Percentiles rank a stretch among this genome's conserved stretches.
Evolutionary conservation across 2,888 invertebrate species (phyloP).

Genomic region (Thysanoteuthis rhombus): DNA sequence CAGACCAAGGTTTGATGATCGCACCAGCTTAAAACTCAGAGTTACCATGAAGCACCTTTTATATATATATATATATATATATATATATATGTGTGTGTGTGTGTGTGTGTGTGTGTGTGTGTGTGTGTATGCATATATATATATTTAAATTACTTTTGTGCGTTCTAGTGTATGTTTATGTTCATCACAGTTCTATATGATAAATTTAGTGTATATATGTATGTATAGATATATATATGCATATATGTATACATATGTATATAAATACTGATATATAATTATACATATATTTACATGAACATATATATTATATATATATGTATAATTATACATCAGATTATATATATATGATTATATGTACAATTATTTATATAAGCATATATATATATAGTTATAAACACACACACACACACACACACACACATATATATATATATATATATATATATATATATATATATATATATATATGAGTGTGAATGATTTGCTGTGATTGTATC

Average conservation of each 20-base stretch:
- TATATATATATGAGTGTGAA: background rate
- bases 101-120: background rate
- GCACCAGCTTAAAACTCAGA: no score
- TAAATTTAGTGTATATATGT: conserved; percentile 15
- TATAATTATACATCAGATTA: background rate
- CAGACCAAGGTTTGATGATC: no score
- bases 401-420: background rate
- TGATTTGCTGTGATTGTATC: background rate
- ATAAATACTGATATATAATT: no score
- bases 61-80: background rate
- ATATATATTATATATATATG: no score
- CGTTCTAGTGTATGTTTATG: background rate
- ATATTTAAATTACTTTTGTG: no score
- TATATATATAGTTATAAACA: no score
- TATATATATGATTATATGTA: background rate
- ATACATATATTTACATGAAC: no score
- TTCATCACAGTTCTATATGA: background rate
- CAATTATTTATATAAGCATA: no score
- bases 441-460: conserved; percentile 17
- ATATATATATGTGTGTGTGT: background rate
- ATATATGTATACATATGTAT: background rate
- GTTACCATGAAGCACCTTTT: no score
- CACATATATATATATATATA: background rate
- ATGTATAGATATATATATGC: background rate
- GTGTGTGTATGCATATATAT: no score